Conservation (phyloP, 64 coral and sea anemone genomes). For the Dendrophyllia cribrosa region DNA sequence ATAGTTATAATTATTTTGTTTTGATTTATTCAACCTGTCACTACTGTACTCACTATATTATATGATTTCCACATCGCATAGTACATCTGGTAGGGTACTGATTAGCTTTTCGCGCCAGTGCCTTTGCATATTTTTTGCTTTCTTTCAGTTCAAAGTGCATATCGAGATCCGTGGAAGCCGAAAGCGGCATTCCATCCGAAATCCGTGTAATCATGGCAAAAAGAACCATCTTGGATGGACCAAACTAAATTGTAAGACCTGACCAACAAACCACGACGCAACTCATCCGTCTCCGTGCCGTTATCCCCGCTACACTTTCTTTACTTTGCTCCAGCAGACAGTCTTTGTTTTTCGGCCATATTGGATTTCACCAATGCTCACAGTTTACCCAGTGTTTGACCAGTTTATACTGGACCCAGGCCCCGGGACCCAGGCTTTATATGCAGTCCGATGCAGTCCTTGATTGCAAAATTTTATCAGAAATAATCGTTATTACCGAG, state of each 20-base stretch:
- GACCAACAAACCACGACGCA: neutral
- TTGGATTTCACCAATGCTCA: neutral
- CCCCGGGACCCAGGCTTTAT: no score
- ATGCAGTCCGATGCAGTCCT: no score
- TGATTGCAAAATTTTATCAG: no score
- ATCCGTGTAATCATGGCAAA: slow-evolving; percentile 94
- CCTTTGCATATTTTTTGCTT: slow-evolving; percentile 85
- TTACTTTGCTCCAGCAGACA: neutral
- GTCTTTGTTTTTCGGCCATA: slow-evolving; percentile 21
- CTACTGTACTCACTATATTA: slow-evolving; percentile 67
- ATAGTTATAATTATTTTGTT: no score
- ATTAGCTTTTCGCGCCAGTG: slow-evolving; percentile 82
- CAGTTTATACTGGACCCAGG: no score
- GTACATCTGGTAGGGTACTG: slow-evolving; percentile 87
- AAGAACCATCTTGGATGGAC: slow-evolving; percentile 65
- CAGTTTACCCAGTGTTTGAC: neutral
- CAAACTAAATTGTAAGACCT: neutral
- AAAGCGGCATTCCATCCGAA: slow-evolving; percentile 76
- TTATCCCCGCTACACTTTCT: neutral
- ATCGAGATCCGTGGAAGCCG: slow-evolving; percentile 90
- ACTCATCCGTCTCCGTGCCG: neutral
- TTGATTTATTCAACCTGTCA: no score
- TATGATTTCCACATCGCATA: slow-evolving; percentile 81
- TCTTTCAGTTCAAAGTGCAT: slow-evolving; percentile 96
- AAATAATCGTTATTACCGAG: no score